Evolutionary conservation across 2,888 invertebrate genomes (phyloP).

Genomic region (Tiphia femorata): DNA sequence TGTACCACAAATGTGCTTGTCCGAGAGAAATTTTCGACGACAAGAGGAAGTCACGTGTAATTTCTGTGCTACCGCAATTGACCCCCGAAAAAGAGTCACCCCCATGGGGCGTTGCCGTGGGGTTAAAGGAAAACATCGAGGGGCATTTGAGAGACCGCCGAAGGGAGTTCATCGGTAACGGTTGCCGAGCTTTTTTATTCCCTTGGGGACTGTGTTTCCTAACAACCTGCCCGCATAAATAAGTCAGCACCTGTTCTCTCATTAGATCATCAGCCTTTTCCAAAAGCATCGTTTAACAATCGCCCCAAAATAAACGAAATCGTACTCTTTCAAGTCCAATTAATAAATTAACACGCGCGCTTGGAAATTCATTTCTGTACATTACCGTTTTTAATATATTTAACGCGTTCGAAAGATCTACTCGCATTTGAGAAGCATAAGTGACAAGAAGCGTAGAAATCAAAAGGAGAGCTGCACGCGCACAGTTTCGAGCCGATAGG

Average conservation of each 20-base stretch:
- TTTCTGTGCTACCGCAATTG: not conserved
- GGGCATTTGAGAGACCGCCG: slow-evolving; percentile 15
- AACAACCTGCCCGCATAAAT: slow-evolving; percentile 33
- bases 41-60: not conserved
- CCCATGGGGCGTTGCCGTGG: not conserved
- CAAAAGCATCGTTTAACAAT: no score
- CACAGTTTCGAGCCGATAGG: not conserved
- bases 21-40: no score
- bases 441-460: not conserved
- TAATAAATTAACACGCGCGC: no score
- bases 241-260: slow-evolving; percentile 24
- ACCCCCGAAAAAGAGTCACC: slow-evolving; percentile 5
- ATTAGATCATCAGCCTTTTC: no score
- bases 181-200: slow-evolving; percentile 11
- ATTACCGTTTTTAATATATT: no score
- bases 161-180: slow-evolving; percentile 19
- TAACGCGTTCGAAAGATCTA: no score
- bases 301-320: no score
- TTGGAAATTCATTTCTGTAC: no score
- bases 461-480: not conserved
- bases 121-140: not conserved
- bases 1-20: no score
- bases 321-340: no score
- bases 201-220: slow-evolving; percentile 14
- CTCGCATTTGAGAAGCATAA: not conserved